Conservation (phyloP, 2,113 vertebrate species). For the Cyanoderma ruficeps region DNA sequence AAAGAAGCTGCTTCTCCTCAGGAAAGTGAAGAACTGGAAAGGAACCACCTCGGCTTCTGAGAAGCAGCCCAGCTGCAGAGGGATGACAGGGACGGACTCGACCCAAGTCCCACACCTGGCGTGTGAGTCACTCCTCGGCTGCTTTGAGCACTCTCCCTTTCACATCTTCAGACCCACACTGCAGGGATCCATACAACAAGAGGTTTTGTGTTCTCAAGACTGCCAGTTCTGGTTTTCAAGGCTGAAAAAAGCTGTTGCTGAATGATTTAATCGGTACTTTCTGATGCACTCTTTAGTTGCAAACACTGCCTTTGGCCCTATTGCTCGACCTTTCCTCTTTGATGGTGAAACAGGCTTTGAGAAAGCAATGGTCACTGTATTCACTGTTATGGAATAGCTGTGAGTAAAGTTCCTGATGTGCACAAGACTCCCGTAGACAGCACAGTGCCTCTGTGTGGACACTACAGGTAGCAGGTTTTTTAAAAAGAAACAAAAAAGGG, state of each 20-base stretch:
- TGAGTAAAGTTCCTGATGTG: neutral
- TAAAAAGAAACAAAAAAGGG: neutral
- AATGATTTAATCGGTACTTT: neutral
- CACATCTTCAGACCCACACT: neutral
- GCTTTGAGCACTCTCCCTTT: neutral
- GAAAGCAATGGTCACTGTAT: neutral
- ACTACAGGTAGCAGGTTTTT: neutral
- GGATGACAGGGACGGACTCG: accelerated
- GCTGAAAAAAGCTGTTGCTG: neutral
- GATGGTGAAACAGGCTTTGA: neutral
- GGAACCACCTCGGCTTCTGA: neutral
- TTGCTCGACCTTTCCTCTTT: neutral
- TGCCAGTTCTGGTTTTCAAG: neutral
- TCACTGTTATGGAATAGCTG: neutral
- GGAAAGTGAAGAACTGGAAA: neutral
- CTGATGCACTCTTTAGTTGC: neutral
- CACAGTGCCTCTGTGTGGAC: neutral
- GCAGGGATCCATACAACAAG: neutral
- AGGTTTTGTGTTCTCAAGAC: neutral
- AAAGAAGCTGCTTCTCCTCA: neutral
- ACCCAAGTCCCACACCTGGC: accelerated
- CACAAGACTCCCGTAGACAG: neutral
- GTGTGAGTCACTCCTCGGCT: accelerated
- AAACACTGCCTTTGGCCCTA: neutral
- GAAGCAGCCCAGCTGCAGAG: neutral